These are phyloP conservation scores for Ficedula albicollis DNA, from an alignment of 2,797 vertebrate genomes.

Conservation along the genomic window DNA sequence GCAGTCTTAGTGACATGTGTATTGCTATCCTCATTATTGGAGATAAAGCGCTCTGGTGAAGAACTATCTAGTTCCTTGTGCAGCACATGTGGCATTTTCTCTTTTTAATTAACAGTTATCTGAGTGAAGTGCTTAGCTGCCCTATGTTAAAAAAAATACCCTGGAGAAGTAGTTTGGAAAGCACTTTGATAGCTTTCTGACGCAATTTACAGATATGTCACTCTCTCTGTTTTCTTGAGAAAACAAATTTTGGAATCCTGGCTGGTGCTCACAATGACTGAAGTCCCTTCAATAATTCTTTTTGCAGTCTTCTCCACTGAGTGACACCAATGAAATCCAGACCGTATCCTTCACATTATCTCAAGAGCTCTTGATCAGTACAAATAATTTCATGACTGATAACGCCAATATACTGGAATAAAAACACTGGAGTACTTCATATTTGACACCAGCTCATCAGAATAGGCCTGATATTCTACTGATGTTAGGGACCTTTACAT, in stretches of 20 bases:
- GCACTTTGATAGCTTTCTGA: neutral
- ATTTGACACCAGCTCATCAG: neutral
- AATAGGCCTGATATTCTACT: neutral
- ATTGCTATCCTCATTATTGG: neutral
- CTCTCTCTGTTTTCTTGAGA: neutral
- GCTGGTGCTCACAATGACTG: neutral
- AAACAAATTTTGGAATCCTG: neutral
- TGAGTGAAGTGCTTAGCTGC: neutral
- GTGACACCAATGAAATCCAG: neutral
- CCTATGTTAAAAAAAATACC: neutral
- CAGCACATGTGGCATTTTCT: neutral
- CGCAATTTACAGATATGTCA: neutral
- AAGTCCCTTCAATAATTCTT: neutral
- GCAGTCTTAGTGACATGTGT: neutral
- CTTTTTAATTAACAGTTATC: neutral
- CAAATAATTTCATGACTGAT: neutral
- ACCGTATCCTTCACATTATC: neutral
- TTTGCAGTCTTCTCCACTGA: neutral
- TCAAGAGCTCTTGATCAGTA: neutral
- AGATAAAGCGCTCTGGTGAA: neutral
- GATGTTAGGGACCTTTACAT: neutral
- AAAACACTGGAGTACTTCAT: accelerated
- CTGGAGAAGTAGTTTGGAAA: neutral
- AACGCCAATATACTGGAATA: neutral
- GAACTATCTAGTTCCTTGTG: neutral